Base-by-base conservation (phyloP, 92 coral and sea anemone species). In the Actinostola sp. region DNA sequence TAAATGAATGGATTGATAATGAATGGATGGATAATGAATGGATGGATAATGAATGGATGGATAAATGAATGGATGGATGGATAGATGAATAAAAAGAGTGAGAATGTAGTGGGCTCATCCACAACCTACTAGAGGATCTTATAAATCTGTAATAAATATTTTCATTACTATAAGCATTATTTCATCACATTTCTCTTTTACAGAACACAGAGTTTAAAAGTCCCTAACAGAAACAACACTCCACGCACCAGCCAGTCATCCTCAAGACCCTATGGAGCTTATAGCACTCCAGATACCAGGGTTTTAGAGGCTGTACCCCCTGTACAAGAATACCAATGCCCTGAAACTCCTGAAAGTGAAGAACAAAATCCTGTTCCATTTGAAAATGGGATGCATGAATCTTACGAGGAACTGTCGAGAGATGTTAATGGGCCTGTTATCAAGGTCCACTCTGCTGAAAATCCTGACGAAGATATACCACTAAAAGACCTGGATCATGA, bases 121-220 rank as follows among this genome's bases (percentile, higher is more conserved):
- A n/a, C n/a, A n/a, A n/a, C n/a, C n/a, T n/a, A n/a, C n/a, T n/a
- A n/a, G n/a, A n/a, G n/a, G n/a, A n/a, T n/a, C n/a, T n/a, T n/a
- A n/a, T n/a, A n/a, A n/a, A n/a, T n/a, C n/a, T n/a, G n/a, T n/a
- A 36, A 11, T 4, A 36, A 4, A 36, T 4, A 36, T 36, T 36
- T 4, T 36, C 11, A 11, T 36, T 4, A 11, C 6, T 36, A 11
- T 36, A 4, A 36, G 5, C 17, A 3, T 63, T 38, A 30, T 8
- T 8, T 19, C n/a, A 54, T 25, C 50, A 21, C 24, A 15, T 24
- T 31, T 36, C 36, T 27, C n/a, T 58, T 44, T 34, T 65, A 57
- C 67, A 94, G 98, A 59, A 88, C 97, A 12, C 99, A 91, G 57
- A 95, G 99, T 72, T 79, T 95, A 48, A 92, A 89, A 63, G 70